phyloP scores from a whole-genome alignment of 2,888 invertebrate genomes.

The Hecatera dysodea region DNA sequence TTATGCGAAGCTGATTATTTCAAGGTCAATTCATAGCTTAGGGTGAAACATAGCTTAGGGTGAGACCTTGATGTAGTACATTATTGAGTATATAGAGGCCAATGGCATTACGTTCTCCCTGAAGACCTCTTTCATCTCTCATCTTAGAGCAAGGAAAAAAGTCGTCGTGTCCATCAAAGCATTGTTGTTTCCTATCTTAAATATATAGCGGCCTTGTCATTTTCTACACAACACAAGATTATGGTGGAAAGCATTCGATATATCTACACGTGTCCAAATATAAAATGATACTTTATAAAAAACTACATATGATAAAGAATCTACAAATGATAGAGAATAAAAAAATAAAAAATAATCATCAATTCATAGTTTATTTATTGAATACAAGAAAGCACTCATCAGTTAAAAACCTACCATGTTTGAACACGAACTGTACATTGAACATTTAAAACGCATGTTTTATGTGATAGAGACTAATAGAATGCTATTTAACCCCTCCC shows the following conservation, averaged over 20 bases:
- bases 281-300: not conserved
- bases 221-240: no score
- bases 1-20: not conserved
- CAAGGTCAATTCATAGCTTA: not conserved
- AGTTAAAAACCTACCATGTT: not conserved
- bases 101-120: not conserved
- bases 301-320: not conserved
- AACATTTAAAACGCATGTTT: slow-evolving; percentile 7
- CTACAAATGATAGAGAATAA: no score
- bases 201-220: no score
- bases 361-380: not conserved
- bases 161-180: no score
- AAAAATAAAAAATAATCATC: no score
- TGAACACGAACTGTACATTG: not conserved
- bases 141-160: no score
- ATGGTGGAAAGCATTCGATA: not conserved
- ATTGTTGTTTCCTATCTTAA: not conserved
- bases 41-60: not conserved
- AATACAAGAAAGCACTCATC: no score
- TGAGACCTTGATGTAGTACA: not conserved
- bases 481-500: slow-evolving; percentile 7
- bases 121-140: no score
- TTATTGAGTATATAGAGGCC: not conserved
- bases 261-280: not conserved
- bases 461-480: not conserved